Percentiles rank a stretch among this genome's conserved stretches.
Evolutionary conservation across 2,113 vertebrate genomes (phyloP).

Genomic region (Aphelocoma coerulescens): DNA sequence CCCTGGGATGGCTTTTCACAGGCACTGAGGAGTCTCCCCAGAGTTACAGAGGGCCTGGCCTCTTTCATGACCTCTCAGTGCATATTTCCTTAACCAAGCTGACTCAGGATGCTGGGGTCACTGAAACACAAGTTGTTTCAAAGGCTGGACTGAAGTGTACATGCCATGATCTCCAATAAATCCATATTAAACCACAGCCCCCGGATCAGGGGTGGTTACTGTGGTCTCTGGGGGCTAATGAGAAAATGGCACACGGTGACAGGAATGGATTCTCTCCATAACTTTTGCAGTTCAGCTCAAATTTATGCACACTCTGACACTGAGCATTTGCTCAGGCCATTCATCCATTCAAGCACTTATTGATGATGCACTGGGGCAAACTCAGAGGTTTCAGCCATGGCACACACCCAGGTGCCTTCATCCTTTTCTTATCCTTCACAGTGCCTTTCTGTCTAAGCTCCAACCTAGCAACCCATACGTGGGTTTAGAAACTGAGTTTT

Average conservation of each 20-base stretch:
- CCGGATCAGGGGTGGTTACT: background rate
- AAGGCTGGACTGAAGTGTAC: background rate
- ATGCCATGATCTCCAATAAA: background rate
- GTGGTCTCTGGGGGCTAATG: background rate
- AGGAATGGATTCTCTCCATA: background rate
- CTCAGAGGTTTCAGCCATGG: background rate
- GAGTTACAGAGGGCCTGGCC: background rate
- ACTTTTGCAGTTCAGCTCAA: background rate
- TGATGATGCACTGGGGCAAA: background rate
- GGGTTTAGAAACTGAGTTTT: background rate
- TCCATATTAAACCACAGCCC: background rate
- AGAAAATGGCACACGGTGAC: background rate
- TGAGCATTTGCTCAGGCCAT: background rate
- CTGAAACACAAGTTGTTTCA: background rate
- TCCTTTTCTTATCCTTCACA: background rate
- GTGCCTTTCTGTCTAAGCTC: background rate
- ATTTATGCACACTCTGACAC: background rate
- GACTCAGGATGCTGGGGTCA: conserved; percentile 37
- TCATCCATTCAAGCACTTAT: background rate
- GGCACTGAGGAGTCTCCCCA: background rate
- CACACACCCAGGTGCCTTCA: background rate
- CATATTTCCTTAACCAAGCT: conserved; percentile 20
- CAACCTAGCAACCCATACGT: fast-evolving
- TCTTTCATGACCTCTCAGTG: conserved; percentile 1
- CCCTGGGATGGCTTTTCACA: background rate